phyloP scores from a whole-genome alignment of 2,888 invertebrate genomes.

The Tenthredo scrophulariae region DNA sequence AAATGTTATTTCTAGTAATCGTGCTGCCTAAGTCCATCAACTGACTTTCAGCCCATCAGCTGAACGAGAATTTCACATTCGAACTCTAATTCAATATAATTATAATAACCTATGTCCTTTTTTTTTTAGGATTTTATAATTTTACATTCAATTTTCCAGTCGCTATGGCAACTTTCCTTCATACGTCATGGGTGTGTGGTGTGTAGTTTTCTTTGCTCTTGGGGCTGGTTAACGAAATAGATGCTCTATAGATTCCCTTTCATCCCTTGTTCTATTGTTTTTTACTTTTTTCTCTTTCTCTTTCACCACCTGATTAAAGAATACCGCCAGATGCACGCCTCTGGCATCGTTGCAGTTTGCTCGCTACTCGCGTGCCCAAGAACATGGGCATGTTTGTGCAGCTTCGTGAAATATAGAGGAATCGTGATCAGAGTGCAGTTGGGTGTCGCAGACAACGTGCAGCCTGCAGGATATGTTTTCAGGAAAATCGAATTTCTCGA shows the following conservation, averaged over 20 bases:
- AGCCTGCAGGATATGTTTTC: slow-evolving; percentile 30
- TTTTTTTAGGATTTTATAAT: background rate
- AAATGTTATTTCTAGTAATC: background rate
- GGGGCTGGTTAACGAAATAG: slow-evolving; percentile 4
- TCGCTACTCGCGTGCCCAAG: slow-evolving; percentile 28
- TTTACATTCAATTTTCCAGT: background rate
- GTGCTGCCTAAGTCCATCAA: background rate
- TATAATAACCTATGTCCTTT: too few relatives aligned
- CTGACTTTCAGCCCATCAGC: background rate
- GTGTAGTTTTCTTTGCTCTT: background rate
- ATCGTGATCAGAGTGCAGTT: slow-evolving; percentile 51
- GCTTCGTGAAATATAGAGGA: slow-evolving; percentile 46
- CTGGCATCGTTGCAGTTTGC: slow-evolving; percentile 57
- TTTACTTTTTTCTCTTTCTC: background rate
- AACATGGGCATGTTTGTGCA: slow-evolving; percentile 20
- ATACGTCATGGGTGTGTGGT: background rate
- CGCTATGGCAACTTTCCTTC: background rate
- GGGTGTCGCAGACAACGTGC: slow-evolving; percentile 44
- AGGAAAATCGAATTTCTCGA: slow-evolving; percentile 49
- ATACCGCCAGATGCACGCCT: slow-evolving; percentile 57
- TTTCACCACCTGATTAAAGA: slow-evolving; percentile 35
- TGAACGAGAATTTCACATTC: background rate
- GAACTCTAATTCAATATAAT: background rate
- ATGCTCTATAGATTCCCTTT: slow-evolving; percentile 43
- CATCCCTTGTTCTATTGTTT: slow-evolving; percentile 58